Conservation (phyloP, 2,797 vertebrate genomes). For the Chelmon rostratus region DNA sequence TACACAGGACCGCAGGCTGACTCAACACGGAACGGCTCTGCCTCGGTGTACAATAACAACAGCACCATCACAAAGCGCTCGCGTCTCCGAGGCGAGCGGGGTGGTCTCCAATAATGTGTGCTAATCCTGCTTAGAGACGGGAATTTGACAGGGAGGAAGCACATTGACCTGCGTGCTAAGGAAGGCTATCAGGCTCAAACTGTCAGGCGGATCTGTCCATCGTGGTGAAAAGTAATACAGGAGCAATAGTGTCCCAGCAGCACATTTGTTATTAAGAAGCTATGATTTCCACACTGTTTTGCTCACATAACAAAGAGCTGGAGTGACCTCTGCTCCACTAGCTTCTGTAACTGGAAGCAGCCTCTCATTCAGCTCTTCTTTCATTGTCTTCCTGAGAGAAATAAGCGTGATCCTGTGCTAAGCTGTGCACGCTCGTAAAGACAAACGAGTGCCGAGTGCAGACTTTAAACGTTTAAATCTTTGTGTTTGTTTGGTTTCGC, state of each 20-base stretch:
- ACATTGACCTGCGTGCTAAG: slow-evolving; percentile 56
- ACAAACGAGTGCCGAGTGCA: neutral
- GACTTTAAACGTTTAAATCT: neutral
- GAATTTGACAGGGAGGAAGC: slow-evolving; percentile 69
- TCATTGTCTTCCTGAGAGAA: neutral
- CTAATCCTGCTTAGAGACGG: slow-evolving; percentile 74
- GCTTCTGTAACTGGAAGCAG: neutral
- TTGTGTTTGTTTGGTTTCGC: neutral
- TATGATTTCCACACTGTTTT: neutral
- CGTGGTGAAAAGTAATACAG: slow-evolving; percentile 71
- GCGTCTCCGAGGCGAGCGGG: slow-evolving; percentile 15
- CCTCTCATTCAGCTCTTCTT: neutral
- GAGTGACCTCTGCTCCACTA: neutral
- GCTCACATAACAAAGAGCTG: neutral
- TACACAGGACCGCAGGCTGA: slow-evolving; percentile 70
- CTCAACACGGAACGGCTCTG: slow-evolving; percentile 64
- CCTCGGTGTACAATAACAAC: slow-evolving; percentile 73
- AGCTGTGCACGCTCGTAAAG: neutral
- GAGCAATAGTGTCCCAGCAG: slow-evolving; percentile 12
- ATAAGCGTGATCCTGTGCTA: neutral
- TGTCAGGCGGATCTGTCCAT: slow-evolving; percentile 52
- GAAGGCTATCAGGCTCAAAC: slow-evolving; percentile 51
- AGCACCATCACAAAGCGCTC: slow-evolving; percentile 67
- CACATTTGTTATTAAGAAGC: slow-evolving; percentile 43
- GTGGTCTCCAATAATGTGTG: slow-evolving; percentile 60